Evolutionary conservation across 1,140 invertebrate genomes (phyloP).

Genomic region (Pachyrhynchus sulphureomaculatus): DNA sequence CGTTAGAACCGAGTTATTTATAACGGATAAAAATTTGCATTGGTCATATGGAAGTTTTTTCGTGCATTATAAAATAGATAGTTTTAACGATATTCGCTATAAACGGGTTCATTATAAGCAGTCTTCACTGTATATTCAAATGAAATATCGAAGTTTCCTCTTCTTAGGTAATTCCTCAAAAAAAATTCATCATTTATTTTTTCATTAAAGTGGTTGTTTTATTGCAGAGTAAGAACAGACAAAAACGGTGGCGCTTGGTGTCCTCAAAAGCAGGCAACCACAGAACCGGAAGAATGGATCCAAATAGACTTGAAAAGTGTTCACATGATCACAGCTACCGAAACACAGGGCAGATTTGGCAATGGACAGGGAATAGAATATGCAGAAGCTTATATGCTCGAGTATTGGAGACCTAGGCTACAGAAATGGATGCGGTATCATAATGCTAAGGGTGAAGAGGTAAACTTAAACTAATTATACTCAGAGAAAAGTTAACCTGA

Average conservation of each 20-base stretch:
- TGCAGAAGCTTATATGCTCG: constrained; percentile 74
- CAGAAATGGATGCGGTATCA: constrained; percentile 73
- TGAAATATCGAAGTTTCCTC: no score
- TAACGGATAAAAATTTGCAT: no score
- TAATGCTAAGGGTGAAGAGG: constrained; percentile 69
- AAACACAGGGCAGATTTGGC: constrained; percentile 83
- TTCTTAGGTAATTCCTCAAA: no score
- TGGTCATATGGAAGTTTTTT: no score
- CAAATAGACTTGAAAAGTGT: constrained; percentile 73
- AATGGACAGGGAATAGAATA: constrained; percentile 82
- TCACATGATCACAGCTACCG: constrained; percentile 76
- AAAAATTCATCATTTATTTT: no score
- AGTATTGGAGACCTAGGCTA: constrained; percentile 73
- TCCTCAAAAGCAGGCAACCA: constrained; percentile 71
- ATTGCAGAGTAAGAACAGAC: constrained; percentile 74
- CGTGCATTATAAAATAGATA: no score
- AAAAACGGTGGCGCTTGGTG: constrained; percentile 84
- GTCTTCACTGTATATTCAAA: no score
- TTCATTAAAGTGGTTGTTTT: neutral
- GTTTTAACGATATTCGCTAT: no score
- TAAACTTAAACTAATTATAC: no score
- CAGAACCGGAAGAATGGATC: constrained; percentile 75
- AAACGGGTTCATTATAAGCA: no score
- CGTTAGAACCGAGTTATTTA: no score
- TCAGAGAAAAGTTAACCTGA: no score